Percentiles rank a stretch among this genome's conserved stretches.
Evolutionary conservation across 92 coral and sea anemone species (phyloP).

Genomic region (Chrysogorgia sp.): DNA sequence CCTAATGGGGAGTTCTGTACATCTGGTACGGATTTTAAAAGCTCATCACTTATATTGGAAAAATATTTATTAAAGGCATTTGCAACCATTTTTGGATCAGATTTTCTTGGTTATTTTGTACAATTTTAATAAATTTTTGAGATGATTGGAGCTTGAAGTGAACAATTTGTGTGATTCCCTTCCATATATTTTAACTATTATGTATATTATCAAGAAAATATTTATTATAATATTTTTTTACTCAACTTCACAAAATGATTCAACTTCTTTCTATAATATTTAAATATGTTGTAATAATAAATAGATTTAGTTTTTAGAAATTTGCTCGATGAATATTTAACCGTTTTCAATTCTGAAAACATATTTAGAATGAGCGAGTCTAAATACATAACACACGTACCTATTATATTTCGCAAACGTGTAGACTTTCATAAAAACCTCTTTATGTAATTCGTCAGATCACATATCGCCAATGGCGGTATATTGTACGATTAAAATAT

Average conservation of each 20-base stretch:
- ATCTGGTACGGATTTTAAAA: not conserved
- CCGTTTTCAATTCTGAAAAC: no score
- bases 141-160: conserved; percentile 48
- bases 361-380: no score
- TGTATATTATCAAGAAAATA: conserved; percentile 44
- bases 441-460: no score
- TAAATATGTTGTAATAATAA: conserved; percentile 45
- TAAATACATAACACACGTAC: no score
- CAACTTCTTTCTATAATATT: conserved; percentile 36
- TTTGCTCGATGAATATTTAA: no score
- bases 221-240: conserved; percentile 47
- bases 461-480: no score
- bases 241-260: conserved; percentile 51
- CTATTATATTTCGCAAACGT: no score
- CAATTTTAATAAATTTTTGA: conserved; percentile 46
- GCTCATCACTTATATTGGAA: conserved; percentile 47
- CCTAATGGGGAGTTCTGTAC: conserved; percentile 10
- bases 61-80: conserved; percentile 48
- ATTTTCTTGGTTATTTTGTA: conserved; percentile 43
- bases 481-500: no score
- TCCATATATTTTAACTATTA: conserved; percentile 46
- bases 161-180: conserved; percentile 52
- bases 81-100: conserved; percentile 42
- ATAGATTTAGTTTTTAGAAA: conserved; percentile 22
- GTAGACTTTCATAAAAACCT: no score